Percentiles rank a stretch among this genome's conserved stretches.
Conservation (phyloP, 1,140 invertebrate genomes). For the Phortica variegata region DNA sequence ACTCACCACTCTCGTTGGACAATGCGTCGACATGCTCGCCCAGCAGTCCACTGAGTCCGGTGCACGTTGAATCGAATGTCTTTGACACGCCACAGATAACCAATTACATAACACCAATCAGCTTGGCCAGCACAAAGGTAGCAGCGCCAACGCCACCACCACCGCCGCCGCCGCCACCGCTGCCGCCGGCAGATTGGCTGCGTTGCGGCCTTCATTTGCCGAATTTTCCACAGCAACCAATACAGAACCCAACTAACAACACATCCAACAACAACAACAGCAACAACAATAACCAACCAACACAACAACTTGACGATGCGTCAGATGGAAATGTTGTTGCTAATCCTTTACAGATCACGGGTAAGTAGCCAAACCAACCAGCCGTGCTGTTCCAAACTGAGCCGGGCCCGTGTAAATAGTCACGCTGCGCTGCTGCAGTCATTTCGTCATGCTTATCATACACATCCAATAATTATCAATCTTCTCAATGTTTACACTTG, state of each 20-base stretch:
- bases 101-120: background rate
- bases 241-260: background rate
- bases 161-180: slow-evolving; percentile 44
- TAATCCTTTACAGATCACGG: too few species aligned
- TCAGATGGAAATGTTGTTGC: slow-evolving; percentile 11
- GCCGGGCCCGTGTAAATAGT: too few species aligned
- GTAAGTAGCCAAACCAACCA: too few species aligned
- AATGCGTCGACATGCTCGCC: slow-evolving; percentile 24
- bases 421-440: too few species aligned
- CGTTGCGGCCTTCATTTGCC: slow-evolving; percentile 25
- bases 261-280: background rate
- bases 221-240: slow-evolving; percentile 26
- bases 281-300: background rate
- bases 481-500: too few species aligned
- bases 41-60: background rate
- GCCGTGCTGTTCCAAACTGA: too few species aligned
- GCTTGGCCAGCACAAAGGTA: background rate
- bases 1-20: slow-evolving; percentile 19
- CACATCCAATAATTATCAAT: too few species aligned
- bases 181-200: slow-evolving; percentile 46
- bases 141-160: slow-evolving; percentile 31
- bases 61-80: slow-evolving; percentile 30
- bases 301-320: slow-evolving; percentile 10
- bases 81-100: slow-evolving; percentile 25
- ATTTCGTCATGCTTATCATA: too few species aligned